Conservation (phyloP, 1,140 invertebrate species). For the Schlechtendalia chinensis region DNA sequence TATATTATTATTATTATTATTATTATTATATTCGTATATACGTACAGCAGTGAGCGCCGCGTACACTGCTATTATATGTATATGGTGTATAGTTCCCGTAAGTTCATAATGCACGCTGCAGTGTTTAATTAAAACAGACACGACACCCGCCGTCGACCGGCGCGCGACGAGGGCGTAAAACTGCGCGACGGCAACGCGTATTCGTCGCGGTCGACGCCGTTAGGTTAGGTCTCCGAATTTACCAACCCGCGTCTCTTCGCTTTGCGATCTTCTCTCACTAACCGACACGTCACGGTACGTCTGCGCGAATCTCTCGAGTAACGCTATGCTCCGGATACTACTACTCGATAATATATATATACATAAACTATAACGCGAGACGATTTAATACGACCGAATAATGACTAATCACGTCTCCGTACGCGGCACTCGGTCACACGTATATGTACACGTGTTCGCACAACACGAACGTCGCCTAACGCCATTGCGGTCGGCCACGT, state of each 20-base stretch:
- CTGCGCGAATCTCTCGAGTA: neutral
- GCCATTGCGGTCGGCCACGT: neutral
- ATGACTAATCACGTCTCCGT: neutral
- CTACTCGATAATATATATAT: neutral
- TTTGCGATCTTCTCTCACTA: no score
- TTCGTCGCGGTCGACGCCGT: neutral
- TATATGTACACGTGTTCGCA: neutral
- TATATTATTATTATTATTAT: no score
- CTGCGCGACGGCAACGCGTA: neutral
- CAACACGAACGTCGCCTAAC: neutral
- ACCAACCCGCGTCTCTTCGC: no score
- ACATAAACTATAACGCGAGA: neutral
- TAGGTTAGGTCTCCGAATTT: no score
- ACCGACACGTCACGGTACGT: no score
- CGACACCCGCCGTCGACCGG: neutral
- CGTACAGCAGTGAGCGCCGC: no score
- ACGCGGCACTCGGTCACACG: neutral
- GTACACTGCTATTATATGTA: neutral
- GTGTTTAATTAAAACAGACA: slow-evolving; percentile 43
- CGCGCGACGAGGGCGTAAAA: neutral
- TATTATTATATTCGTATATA: no score
- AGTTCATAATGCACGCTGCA: neutral
- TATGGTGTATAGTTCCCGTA: neutral
- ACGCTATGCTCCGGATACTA: neutral
- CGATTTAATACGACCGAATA: neutral